Evolutionary conservation across 1,140 invertebrate species (phyloP).

Genomic region (Drosophila bocqueti): DNA sequence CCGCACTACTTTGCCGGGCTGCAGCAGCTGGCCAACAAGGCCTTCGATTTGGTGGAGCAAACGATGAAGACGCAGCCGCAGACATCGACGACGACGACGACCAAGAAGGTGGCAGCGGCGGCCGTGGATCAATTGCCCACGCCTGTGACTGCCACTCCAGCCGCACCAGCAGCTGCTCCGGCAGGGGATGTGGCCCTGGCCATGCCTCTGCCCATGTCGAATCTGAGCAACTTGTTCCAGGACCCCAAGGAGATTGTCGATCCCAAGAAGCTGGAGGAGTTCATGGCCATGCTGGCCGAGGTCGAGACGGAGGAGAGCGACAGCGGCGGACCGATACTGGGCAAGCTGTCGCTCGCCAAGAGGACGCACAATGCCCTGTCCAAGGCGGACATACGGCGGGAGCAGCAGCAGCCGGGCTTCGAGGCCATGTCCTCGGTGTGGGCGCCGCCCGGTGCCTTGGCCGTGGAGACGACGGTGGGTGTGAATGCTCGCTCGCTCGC

Average conservation of each 20-base stretch:
- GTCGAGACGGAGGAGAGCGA: conserved; percentile 89
- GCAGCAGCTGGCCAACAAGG: conserved; percentile 85
- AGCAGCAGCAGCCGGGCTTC: conserved; percentile 38
- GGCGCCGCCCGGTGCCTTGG: conserved; percentile 54
- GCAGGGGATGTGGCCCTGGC: conserved; percentile 1
- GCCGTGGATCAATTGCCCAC: not conserved
- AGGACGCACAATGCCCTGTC: conserved; percentile 87
- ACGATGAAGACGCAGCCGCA: conserved; percentile 75
- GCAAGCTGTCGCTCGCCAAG: conserved; percentile 87
- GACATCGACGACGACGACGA: conserved; percentile 4
- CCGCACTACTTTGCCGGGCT: conserved; percentile 85
- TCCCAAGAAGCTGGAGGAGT: conserved; percentile 85
- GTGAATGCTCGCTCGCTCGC: fast-evolving
- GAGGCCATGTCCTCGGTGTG: conserved; percentile 75
- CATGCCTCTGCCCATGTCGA: conserved; percentile 57
- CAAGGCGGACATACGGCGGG: conserved; percentile 81
- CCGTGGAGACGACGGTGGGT: conserved; percentile 63
- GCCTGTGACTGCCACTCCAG: not conserved
- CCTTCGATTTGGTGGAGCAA: conserved; percentile 84
- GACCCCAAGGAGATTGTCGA: conserved; percentile 84
- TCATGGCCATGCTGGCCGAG: conserved; percentile 85
- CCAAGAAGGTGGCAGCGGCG: conserved; percentile 18
- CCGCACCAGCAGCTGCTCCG: not conserved
- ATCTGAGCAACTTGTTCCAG: conserved; percentile 75
- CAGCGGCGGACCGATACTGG: conserved; percentile 87